These are phyloP conservation scores for Hydractinia echinata DNA, from an alignment of 30 jellyfish, hydroid and myxozoan species.

Conservation along the genomic window DNA sequence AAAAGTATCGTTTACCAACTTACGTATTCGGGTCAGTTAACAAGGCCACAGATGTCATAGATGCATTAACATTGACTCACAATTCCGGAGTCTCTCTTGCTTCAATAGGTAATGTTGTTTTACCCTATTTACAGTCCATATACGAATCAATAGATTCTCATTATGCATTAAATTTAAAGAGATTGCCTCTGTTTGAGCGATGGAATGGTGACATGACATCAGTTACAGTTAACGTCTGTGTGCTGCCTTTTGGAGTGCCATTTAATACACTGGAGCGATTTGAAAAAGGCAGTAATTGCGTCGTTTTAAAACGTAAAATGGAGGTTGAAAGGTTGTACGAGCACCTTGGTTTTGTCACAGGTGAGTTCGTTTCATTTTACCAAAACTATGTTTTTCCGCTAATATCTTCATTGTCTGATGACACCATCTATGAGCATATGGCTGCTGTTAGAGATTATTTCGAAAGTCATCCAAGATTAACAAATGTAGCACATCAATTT, in stretches of 20 bases:
- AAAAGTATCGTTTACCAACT: not conserved
- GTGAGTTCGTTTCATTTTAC: constrained; percentile 19
- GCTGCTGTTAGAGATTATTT: constrained; percentile 12
- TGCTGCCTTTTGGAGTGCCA: constrained; percentile 16
- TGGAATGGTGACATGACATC: not conserved
- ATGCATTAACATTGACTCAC: constrained; percentile 13
- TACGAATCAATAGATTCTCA: not conserved
- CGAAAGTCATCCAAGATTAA: not conserved
- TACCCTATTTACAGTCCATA: not conserved
- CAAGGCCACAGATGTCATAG: constrained; percentile 18
- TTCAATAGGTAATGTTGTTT: not conserved
- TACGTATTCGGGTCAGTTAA: constrained; percentile 17
- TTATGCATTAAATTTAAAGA: not conserved
- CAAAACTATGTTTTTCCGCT: not conserved
- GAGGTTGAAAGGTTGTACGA: not conserved
- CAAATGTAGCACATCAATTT: not conserved
- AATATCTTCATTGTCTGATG: not conserved
- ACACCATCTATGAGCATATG: constrained; percentile 38
- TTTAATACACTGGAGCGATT: not conserved
- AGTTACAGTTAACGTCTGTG: not conserved
- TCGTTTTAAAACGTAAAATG: not conserved
- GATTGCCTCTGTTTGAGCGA: constrained; percentile 17
- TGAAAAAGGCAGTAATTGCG: not conserved
- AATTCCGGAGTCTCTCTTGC: not conserved
- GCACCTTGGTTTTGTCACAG: constrained; percentile 13